phyloP scores from a whole-genome alignment of 2,888 invertebrate genomes.

The Dromius quadrimaculatus region DNA sequence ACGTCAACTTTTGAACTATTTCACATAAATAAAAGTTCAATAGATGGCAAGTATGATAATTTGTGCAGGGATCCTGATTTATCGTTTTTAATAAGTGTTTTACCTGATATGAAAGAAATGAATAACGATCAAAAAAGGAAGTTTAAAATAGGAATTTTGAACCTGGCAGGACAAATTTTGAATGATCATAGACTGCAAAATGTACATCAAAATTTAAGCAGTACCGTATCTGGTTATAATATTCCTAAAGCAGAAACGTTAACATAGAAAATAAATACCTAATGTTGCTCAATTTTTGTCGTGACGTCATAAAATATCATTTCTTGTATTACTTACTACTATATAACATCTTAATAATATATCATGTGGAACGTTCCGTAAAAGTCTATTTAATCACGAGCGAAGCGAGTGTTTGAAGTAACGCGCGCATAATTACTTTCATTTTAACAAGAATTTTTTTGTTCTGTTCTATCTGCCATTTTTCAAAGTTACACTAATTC shows the following conservation, averaged over 20 bases:
- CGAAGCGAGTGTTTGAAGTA: too few relatives aligned
- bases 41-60: constrained; percentile 50
- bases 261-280: too few relatives aligned
- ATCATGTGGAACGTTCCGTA: too few relatives aligned
- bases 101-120: constrained; percentile 69
- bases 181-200: background rate
- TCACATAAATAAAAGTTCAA: background rate
- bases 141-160: constrained; percentile 69
- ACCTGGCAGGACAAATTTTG: constrained; percentile 48
- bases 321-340: too few relatives aligned
- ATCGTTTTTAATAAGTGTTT: constrained; percentile 69
- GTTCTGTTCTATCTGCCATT: too few relatives aligned
- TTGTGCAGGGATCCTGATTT: constrained; percentile 59
- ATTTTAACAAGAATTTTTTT: too few relatives aligned
- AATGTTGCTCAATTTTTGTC: too few relatives aligned
- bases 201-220: background rate
- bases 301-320: too few relatives aligned
- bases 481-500: too few relatives aligned
- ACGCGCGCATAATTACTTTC: too few relatives aligned
- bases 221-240: background rate
- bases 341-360: too few relatives aligned
- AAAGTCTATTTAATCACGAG: too few relatives aligned
- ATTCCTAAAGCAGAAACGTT: constrained; percentile 16
- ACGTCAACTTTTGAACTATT: background rate
- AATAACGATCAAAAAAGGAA: constrained; percentile 69